phyloP scores from a whole-genome alignment of 1,140 invertebrate species.

The Drosophila eugracilis region DNA sequence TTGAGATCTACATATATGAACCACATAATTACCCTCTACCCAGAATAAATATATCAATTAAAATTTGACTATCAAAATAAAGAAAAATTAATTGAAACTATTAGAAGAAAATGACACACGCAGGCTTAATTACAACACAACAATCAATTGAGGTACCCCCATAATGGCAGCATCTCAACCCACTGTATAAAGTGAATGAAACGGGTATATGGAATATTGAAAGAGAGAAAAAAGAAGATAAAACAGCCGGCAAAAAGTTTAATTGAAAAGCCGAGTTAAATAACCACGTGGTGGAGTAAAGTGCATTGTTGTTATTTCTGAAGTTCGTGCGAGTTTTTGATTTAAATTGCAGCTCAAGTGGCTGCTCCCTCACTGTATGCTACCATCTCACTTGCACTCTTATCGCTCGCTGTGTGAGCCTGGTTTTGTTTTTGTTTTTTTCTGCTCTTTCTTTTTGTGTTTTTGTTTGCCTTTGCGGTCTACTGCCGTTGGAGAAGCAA shows the following conservation, averaged over 20 bases:
- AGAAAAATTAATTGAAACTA: conserved; percentile 3
- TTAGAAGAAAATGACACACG: conserved; percentile 19
- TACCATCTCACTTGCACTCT: background rate
- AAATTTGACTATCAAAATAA: conserved; percentile 22
- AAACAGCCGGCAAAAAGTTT: conserved; percentile 47
- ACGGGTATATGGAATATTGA: conserved; percentile 3
- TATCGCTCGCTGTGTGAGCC: conserved; percentile 2
- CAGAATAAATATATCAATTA: conserved; percentile 10
- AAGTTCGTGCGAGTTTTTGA: conserved; percentile 23
- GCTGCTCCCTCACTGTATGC: conserved; percentile 2
- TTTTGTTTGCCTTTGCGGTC: conserved; percentile 29
- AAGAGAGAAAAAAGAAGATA: background rate
- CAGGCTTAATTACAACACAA: conserved; percentile 36
- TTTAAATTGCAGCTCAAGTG: conserved; percentile 37
- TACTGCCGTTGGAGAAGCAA: conserved; percentile 30
- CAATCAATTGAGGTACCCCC: conserved; percentile 42
- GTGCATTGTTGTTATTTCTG: conserved; percentile 22
- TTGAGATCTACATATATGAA: background rate
- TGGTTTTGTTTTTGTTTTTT: conserved; percentile 28
- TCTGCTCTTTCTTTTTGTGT: conserved; percentile 17
- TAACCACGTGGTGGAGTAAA: conserved; percentile 70
- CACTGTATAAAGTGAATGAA: conserved; percentile 9
- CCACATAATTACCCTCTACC: background rate
- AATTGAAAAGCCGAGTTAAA: conserved; percentile 72
- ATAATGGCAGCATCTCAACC: conserved; percentile 15